Evolutionary conservation across 1,140 invertebrate species (phyloP).

Genomic region (Hetaerina americana): DNA sequence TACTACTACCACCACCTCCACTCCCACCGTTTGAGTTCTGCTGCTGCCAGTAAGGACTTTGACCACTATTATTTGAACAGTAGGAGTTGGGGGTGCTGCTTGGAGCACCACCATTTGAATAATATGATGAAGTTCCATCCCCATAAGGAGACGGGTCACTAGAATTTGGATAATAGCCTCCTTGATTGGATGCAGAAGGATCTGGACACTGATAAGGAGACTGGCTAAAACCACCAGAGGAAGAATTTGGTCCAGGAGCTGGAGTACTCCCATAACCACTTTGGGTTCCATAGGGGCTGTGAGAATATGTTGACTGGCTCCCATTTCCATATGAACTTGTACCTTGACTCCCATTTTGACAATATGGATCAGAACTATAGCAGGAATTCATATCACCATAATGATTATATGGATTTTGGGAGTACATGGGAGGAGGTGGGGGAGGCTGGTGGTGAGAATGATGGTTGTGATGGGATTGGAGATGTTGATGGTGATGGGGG

Average conservation of each 20-base stretch:
- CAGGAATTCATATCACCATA: background rate
- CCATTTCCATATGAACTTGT: background rate
- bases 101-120: background rate
- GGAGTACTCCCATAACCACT: background rate
- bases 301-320: background rate
- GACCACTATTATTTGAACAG: background rate
- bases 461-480: background rate
- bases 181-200: background rate
- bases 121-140: background rate
- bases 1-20: background rate
- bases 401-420: slow-evolving; percentile 1
- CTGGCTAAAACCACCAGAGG: background rate
- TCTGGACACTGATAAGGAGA: background rate
- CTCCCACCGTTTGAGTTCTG: background rate
- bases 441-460: background rate
- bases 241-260: background rate
- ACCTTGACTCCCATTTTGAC: background rate
- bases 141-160: background rate
- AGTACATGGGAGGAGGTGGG: slow-evolving; percentile 1
- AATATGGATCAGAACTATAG: background rate
- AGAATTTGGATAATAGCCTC: background rate
- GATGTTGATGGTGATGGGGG: background rate
- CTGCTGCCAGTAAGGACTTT: background rate
- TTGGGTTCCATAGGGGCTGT: background rate
- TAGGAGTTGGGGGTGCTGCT: background rate